phyloP scores from a whole-genome alignment of 2,797 vertebrate genomes.

The Sebastes baramenuke region DNA sequence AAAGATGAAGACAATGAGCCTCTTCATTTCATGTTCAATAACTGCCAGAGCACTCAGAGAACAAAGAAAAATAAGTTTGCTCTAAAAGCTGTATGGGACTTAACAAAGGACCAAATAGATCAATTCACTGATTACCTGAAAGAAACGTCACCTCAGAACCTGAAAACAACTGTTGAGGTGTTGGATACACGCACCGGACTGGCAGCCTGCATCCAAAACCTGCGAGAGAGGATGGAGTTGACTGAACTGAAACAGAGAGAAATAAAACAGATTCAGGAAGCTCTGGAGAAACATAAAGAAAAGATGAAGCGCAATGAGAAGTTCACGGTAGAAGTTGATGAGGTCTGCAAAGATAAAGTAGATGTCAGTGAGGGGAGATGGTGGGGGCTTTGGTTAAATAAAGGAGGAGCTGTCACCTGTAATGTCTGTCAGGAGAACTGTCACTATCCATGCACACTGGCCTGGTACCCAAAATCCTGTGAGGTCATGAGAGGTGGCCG shows the following conservation, averaged over 20 bases:
- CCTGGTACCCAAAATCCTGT: rapidly evolving
- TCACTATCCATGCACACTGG: neutral
- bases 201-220: neutral
- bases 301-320: neutral
- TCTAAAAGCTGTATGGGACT: neutral
- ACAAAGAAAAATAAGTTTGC: rapidly evolving
- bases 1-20: neutral
- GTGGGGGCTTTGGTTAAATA: neutral
- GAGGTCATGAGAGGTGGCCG: neutral
- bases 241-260: neutral
- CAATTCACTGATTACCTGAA: too few relatives aligned
- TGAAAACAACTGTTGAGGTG: too few relatives aligned
- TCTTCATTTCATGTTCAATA: neutral
- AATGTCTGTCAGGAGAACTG: neutral
- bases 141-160: too few relatives aligned
- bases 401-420: neutral
- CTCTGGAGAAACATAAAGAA: neutral
- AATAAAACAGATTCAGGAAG: neutral
- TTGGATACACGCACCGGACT: neutral
- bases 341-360: neutral
- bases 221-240: neutral
- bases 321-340: neutral
- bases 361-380: neutral
- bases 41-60: neutral
- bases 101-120: too few relatives aligned